A percentile compares a stretch with the other conserved stretches of the same genome.
Evolutionary conservation across 2,113 vertebrate genomes (phyloP).

Genomic region (Nettapus auritus): DNA sequence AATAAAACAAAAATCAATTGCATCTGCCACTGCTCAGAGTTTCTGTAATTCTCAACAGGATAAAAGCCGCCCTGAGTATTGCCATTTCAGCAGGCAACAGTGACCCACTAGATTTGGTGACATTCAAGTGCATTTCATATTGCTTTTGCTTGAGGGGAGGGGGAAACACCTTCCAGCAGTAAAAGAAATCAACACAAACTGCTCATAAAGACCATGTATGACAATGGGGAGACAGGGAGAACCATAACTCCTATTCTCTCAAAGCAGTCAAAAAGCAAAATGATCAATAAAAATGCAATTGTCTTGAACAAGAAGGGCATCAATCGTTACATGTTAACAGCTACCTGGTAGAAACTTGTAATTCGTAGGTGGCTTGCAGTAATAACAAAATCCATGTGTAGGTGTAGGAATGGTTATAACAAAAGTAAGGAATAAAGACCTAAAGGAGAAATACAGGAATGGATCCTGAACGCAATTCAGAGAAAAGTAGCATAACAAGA

Average conservation of each 20-base stretch:
- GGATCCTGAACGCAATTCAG: not conserved
- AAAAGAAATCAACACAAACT: not conserved
- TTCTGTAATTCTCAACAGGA: not conserved
- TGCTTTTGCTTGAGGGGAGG: not conserved
- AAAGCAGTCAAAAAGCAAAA: not conserved
- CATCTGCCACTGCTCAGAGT: not conserved
- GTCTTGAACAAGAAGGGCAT: not conserved
- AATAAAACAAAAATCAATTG: not conserved
- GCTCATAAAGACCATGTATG: not conserved
- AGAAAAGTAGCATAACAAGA: not conserved
- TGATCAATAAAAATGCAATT: not conserved
- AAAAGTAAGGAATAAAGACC: not conserved
- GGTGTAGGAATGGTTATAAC: not conserved
- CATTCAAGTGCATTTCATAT: not conserved
- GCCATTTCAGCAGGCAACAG: not conserved
- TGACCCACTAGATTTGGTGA: not conserved
- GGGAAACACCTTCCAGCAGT: not conserved
- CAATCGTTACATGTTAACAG: fast-evolving
- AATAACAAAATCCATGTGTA: not conserved
- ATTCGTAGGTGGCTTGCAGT: not conserved
- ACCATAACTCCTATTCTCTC: not conserved
- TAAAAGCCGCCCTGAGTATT: not conserved
- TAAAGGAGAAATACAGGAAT: not conserved
- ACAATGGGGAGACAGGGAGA: not conserved
- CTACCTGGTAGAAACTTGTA: not conserved